Evolutionary conservation across 1,140 invertebrate genomes (phyloP).

Genomic region (Chironomus tepperi): DNA sequence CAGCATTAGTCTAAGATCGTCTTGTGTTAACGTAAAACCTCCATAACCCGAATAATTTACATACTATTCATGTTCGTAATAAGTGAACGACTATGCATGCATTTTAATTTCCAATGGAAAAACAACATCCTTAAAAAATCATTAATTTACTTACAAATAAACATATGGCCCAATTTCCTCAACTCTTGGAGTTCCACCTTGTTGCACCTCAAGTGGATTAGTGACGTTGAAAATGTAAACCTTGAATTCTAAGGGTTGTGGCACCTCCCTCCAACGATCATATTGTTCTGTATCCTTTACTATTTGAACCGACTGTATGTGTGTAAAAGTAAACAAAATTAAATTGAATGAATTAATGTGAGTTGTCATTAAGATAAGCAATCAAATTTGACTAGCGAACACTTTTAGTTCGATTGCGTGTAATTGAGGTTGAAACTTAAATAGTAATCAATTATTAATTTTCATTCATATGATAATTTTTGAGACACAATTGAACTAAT

Average conservation of each 20-base stretch:
- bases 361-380: background rate
- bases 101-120: no score
- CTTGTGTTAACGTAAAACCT: no score
- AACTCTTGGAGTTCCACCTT: slow-evolving; percentile 46
- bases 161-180: slow-evolving; percentile 51
- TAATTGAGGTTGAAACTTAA: background rate
- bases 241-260: slow-evolving; percentile 50
- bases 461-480: background rate
- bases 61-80: no score
- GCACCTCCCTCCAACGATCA: slow-evolving; percentile 46
- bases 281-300: slow-evolving; percentile 43
- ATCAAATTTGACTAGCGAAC: no score
- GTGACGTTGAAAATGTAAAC: slow-evolving; percentile 68
- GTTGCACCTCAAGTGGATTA: slow-evolving; percentile 54
- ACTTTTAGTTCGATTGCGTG: background rate
- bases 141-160: slow-evolving; percentile 47
- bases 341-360: slow-evolving; percentile 26
- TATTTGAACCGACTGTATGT: slow-evolving; percentile 43
- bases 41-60: no score
- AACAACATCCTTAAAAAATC: background rate
- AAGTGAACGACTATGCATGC: no score
- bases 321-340: slow-evolving; percentile 5
- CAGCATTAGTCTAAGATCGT: no score
- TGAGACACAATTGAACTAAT: background rate
- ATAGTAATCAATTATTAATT: background rate